phyloP scores from a whole-genome alignment of 2,113 vertebrate genomes.

The Actenoides hombroni region DNA sequence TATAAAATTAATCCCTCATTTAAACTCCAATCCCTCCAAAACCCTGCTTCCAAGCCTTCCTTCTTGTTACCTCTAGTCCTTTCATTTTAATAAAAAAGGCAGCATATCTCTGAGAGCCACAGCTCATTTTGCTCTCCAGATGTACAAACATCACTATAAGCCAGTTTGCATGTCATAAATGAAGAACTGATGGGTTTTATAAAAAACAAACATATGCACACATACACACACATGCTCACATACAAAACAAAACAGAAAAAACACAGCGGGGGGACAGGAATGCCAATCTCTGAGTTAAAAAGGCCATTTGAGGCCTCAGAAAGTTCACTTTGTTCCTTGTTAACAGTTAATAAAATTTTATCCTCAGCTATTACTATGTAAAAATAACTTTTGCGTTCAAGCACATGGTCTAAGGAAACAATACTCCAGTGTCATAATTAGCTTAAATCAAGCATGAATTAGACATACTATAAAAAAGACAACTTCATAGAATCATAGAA shows the following conservation, averaged over 20 bases:
- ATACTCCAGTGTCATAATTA: constrained; percentile 14
- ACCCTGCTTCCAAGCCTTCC: background rate
- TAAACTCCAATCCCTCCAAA: constrained; percentile 21
- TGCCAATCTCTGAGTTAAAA: constrained; percentile 42
- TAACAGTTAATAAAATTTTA: constrained; percentile 65
- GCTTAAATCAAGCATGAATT: constrained; percentile 33
- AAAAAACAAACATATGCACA: constrained; percentile 46
- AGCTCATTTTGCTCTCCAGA: constrained; percentile 56
- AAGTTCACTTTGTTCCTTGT: constrained; percentile 40
- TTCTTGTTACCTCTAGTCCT: constrained; percentile 1
- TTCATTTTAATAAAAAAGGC: constrained; percentile 61
- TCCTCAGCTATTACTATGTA: constrained; percentile 14
- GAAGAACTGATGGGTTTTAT: constrained; percentile 47
- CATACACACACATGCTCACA: background rate
- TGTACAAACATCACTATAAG: constrained; percentile 60
- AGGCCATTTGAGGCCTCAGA: constrained; percentile 31
- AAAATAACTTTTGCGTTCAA: constrained; percentile 36
- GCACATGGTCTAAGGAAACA: constrained; percentile 29
- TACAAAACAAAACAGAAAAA: constrained; percentile 34
- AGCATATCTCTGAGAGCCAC: background rate
- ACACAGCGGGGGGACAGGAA: constrained; percentile 10
- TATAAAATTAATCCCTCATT: constrained; percentile 36
- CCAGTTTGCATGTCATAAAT: constrained; percentile 61
- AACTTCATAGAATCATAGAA: background rate
- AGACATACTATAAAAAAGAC: background rate